Conservation (phyloP, 2,888 invertebrate species). For the Bugula neritina region DNA sequence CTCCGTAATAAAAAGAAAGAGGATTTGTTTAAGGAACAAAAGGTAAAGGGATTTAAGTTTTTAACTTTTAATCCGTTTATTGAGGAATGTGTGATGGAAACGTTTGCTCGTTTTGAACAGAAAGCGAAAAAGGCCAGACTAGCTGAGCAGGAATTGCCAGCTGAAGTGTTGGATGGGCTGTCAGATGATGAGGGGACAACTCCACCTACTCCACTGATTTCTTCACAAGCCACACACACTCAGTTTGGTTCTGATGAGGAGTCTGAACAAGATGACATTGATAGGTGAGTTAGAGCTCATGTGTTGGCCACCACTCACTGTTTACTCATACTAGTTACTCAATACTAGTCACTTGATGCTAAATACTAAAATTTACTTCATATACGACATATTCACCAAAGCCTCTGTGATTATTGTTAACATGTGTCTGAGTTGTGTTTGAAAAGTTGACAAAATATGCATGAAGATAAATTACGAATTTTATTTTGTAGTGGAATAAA, state of each 20-base stretch:
- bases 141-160: background rate
- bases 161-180: background rate
- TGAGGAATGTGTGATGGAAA: background rate
- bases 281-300: background rate
- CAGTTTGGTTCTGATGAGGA: constrained; percentile 21
- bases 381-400: too few species aligned
- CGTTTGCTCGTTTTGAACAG: background rate
- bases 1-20: background rate
- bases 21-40: constrained; percentile 9
- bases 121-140: background rate
- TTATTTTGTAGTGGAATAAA: constrained; percentile 23
- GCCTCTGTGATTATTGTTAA: too few species aligned
- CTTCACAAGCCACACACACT: background rate
- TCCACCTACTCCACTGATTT: background rate
- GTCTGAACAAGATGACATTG: background rate
- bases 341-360: too few species aligned
- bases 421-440: too few species aligned
- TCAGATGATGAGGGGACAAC: background rate
- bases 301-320: too few species aligned
- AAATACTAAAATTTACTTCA: too few species aligned
- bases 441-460: too few species aligned
- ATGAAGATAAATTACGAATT: too few species aligned
- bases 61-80: too few species aligned
- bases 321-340: too few species aligned
- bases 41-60: background rate